Base-by-base conservation (phyloP, 2,888 invertebrate species). In the Sceliomorpha sp. region DNA sequence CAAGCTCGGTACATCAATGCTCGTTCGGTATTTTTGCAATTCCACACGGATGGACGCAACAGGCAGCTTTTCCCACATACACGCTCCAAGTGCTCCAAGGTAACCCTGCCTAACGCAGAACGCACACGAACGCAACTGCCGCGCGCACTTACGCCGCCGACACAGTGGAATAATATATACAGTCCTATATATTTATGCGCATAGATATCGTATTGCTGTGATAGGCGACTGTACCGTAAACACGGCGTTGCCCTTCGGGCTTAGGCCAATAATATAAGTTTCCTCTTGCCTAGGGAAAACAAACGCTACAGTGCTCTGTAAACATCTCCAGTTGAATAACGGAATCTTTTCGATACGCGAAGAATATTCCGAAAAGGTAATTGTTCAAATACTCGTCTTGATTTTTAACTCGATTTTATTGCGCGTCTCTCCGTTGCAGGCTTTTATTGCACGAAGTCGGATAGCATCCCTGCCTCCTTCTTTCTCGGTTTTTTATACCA, bases 1-100 rank as follows among this genome's bases (percentile, higher is more conserved):
- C 53, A 72, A 69, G 75, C 73, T 55, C 44, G 64, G 40, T 67
- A 70, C 62, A 50, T 56, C 66, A 58, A 70, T 58, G 70, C 56
- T 71, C 64, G 73, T 71, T 78, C 70, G 72, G 76, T 82, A 81
- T 81, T 84, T 83, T 83, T 82, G 67, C 76, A 79, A 83, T 83
- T 81, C 78, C 80, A 78, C 80, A 64, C 72, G 77, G 78, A 79
- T 76, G 73, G 71, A 77, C 76, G 81, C 80, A 83, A 82, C 84
- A 84, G 81, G 81, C 83, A 77, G 77, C 72, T 75, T 73, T 82
- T 84, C 81, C 79, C 82, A 83, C 76, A 79, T 73, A 69, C 34
- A 59, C 64, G 55, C 74, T 67, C 29, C 73, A 64, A 71, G 66
- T 69, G 64, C 42, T 42, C 34, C n/a, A n/a, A n/a, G 55, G 51